These are phyloP conservation scores for Halesus radiatus DNA, from an alignment of 1,140 invertebrate species.

Conservation along the genomic window DNA sequence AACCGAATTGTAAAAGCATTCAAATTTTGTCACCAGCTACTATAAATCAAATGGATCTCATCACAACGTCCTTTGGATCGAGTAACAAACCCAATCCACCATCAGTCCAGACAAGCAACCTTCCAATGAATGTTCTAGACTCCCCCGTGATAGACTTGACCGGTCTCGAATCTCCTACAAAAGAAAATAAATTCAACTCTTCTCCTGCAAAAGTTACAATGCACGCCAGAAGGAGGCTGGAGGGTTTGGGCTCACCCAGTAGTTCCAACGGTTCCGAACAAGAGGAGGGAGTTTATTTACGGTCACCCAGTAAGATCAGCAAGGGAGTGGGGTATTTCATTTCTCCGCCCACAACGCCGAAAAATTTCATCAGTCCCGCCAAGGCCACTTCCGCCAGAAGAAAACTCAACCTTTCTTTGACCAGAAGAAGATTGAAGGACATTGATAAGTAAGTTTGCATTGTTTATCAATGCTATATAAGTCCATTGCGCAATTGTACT, in stretches of 20 bases:
- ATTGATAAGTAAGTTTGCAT: slow-evolving; percentile 19
- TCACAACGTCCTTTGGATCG: too few relatives aligned
- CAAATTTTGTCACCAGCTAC: too few relatives aligned
- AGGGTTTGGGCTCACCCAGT: not conserved
- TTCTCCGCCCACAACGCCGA: slow-evolving; percentile 20
- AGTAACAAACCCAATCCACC: too few relatives aligned
- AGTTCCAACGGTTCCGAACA: not conserved
- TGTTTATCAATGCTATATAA: too few relatives aligned
- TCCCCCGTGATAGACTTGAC: too few relatives aligned
- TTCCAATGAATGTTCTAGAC: too few relatives aligned
- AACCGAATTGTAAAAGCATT: too few relatives aligned
- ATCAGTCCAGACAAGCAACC: too few relatives aligned
- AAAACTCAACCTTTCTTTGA: slow-evolving; percentile 42
- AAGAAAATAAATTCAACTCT: too few relatives aligned
- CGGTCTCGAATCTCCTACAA: too few relatives aligned
- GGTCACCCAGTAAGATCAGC: slow-evolving; percentile 44
- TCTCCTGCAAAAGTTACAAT: not conserved
- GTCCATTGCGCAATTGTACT: too few relatives aligned
- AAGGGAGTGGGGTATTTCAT: slow-evolving; percentile 50
- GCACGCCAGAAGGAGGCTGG: not conserved
- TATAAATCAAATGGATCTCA: too few relatives aligned
- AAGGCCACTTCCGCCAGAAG: not conserved
- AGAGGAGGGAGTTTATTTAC: slow-evolving; percentile 38
- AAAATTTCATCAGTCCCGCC: not conserved
- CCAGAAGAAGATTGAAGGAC: slow-evolving; percentile 45